Percentiles rank a stretch among this genome's conserved stretches.
Evolutionary conservation across 2,113 vertebrate genomes (phyloP).

Genomic region (Apaloderma vittatum): DNA sequence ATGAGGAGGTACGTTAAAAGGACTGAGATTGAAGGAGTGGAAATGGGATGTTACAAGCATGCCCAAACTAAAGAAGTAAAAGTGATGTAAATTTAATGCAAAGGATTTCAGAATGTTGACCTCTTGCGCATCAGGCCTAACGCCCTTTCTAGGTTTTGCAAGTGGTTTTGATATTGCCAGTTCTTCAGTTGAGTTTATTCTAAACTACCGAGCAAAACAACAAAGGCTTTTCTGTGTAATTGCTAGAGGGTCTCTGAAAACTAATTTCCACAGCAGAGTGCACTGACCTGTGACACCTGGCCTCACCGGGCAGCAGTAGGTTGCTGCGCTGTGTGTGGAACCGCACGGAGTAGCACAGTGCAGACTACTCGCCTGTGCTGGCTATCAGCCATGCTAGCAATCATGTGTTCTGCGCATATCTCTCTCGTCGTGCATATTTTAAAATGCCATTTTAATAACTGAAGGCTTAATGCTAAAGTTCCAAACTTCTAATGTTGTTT

Average conservation of each 20-base stretch:
- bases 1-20: neutral
- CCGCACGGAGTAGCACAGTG: neutral
- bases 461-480: conserved; percentile 15
- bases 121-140: neutral
- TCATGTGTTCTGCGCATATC: neutral
- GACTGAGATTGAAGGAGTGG: neutral
- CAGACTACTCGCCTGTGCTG: neutral
- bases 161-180: neutral
- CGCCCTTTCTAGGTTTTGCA: neutral
- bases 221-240: neutral
- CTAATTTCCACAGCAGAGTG: neutral
- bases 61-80: neutral
- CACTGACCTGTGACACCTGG: neutral
- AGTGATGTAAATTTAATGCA: neutral
- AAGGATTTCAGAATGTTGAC: neutral
- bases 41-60: neutral
- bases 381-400: neutral
- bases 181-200: neutral
- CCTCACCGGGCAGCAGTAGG: neutral
- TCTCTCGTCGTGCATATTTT: neutral
- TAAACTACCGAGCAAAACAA: neutral
- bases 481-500: neutral
- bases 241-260: neutral
- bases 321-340: neutral
- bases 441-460: conserved; percentile 10